Conservation (phyloP, 2,888 invertebrate species). For the Drosophila suboccidentalis region DNA sequence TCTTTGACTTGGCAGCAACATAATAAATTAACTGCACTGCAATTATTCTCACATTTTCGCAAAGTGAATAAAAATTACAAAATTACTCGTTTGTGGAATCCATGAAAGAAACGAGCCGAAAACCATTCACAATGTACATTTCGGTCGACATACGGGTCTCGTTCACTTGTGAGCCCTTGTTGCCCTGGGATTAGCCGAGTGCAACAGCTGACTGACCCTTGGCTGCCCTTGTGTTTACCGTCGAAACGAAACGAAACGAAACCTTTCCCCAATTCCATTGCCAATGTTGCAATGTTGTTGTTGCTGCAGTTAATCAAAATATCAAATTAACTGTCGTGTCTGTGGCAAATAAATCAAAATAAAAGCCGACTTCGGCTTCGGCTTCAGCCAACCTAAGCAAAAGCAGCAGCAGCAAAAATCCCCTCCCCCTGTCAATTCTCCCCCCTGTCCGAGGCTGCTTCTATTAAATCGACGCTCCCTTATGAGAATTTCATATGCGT, state of each 20-base stretch:
- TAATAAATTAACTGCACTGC: slow-evolving; percentile 80
- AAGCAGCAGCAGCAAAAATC: background rate
- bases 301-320: slow-evolving; percentile 85
- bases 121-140: slow-evolving; percentile 10
- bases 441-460: background rate
- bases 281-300: slow-evolving; percentile 33
- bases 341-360: slow-evolving; percentile 85
- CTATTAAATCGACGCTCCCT: slow-evolving; percentile 40
- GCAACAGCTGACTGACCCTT: slow-evolving; percentile 31
- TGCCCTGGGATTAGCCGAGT: slow-evolving; percentile 13
- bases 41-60: slow-evolving; percentile 80
- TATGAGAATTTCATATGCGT: slow-evolving; percentile 70
- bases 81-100: slow-evolving; percentile 60
- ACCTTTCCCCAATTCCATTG: slow-evolving; percentile 26
- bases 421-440: slow-evolving; percentile 5
- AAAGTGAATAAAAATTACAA: slow-evolving; percentile 77
- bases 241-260: background rate
- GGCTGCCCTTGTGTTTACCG: slow-evolving; percentile 19
- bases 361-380: slow-evolving; percentile 47
- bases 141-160: background rate
- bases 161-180: slow-evolving; percentile 9
- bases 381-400: slow-evolving; percentile 35
- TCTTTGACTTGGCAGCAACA: slow-evolving; percentile 73
- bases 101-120: slow-evolving; percentile 30
- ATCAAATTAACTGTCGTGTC: slow-evolving; percentile 86